phyloP scores from a whole-genome alignment of 2,888 invertebrate species.

The Carpatolechia fugitivella region DNA sequence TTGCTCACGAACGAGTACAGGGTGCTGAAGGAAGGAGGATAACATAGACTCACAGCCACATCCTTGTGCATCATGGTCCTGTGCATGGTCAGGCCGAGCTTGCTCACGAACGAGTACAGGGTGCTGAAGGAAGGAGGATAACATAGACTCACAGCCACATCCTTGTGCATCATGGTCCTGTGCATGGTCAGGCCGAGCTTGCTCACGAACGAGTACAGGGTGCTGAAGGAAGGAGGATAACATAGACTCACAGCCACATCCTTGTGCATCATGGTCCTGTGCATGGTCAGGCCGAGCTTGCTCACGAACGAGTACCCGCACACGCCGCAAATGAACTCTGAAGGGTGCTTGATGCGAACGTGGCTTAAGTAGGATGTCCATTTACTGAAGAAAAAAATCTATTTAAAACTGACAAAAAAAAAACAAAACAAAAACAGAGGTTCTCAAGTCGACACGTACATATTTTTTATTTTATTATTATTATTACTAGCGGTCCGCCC shows the following conservation, averaged over 20 bases:
- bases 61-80: conserved; percentile 68
- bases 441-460: too few relatives aligned
- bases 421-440: too few relatives aligned
- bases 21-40: conserved; percentile 50
- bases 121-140: too few relatives aligned
- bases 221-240: conserved; percentile 55
- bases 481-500: too few relatives aligned
- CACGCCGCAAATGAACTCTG: conserved; percentile 62
- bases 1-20: conserved; percentile 70
- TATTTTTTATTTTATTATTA: too few relatives aligned
- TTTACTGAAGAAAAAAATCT: too few relatives aligned
- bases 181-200: conserved; percentile 65
- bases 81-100: conserved; percentile 65
- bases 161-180: conserved; percentile 68
- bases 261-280: conserved; percentile 69
- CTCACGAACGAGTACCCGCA: conserved; percentile 73
- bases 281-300: conserved; percentile 63
- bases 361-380: conserved; percentile 70
- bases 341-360: conserved; percentile 70
- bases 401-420: neutral
- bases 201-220: conserved; percentile 71
- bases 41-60: conserved; percentile 32
- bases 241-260: conserved; percentile 43
- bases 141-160: conserved; percentile 36
- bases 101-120: too few relatives aligned